Base-by-base conservation (phyloP, 2,797 vertebrate species). In the Periophthalmus magnuspinnatus region DNA sequence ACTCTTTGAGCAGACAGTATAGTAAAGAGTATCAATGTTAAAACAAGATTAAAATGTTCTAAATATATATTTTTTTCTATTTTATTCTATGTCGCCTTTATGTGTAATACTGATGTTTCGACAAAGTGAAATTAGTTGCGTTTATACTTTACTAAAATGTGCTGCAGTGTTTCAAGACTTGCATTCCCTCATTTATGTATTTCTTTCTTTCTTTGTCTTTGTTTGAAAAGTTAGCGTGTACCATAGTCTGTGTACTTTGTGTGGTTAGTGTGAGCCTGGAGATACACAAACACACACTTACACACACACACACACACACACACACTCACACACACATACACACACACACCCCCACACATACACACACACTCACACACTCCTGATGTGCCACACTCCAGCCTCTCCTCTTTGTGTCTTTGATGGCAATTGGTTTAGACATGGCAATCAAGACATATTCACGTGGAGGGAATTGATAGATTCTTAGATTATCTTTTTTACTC, bases 391-490 rank as follows among this genome's bases (percentile, higher is more conserved):
- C 89, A 89, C 86, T 88, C 87, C 89, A 78, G 38, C 72, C 88
- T 89, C 86, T 87, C 67, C 38, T 82, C 86, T 70, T 75, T 59
- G 55, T 62, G 69, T 84, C 81, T 86, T 85, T 88, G 88, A 91
- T 71, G 85, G 86, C 78, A 83, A 85, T 79, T 71, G 88, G 83
- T 91, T 91, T 90, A 91, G 88, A 87, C 87, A 86, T 78, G 89
- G 87, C 84, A 89, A 93, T 93, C 89, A 90, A 71, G 90, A 88
- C 65, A n/a, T 65, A 87, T 91, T 91, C 87, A 87, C 77, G 76
- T 85, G 75, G 77, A 82, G 67, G 84, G 68, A 84, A 87, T 68
- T 90, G 90, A 90, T 87, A 87, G 88, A 91, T 88, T 84, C 77
- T 75, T 71, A 86, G 86, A 89, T 88, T 83, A 88, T 88, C 82